Base-by-base conservation (phyloP, 2,888 invertebrate genomes). In the Abrostola triplasia region DNA sequence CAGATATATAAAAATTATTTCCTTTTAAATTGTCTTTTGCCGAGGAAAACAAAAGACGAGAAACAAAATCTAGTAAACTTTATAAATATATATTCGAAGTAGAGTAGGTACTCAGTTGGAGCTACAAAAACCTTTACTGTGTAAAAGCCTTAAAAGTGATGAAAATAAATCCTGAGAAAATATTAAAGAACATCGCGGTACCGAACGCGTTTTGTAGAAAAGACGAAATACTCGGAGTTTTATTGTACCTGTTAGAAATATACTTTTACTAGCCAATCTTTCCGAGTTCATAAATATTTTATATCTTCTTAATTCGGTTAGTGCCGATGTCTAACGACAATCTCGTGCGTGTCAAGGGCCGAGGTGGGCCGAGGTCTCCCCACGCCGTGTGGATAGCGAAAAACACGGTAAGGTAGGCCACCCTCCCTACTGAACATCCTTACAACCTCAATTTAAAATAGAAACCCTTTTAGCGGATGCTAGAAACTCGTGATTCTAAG, bases 401-500 rank as follows among this genome's bases (percentile, higher is more conserved):
- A 47, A 49, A 53, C 8, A 12, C 38, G 24, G n/a, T 55, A 24
- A 13, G 24, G 37, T 35, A 56, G 13, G 35, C 6, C 54, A 51
- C n/a, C 55, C 56, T 68, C 61, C 58, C 13, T 53, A 38, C 24
- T 6, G 36, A 61, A 59, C 11, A 49, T 37, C 48, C 36, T 55
- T 61, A 57, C 52, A 48, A 13, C 12, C 48, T 50, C 41, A 72
- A 69, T 58, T 51, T 60, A 59, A 69, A 67, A 24, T 24, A 48
- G 44, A 37, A 56, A 68, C 56, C 65, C 53, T 69, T 72, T 72
- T 54, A 65, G 50, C 10, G 44, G 56, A 42, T 42, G 58, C 44
- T 57, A 37, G 36, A 57, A 48, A 53, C 9, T 56, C 13, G 6
- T 7, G 55, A 36, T 64, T 50, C 53, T 42, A 44, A 69, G 65